phyloP scores from a whole-genome alignment of 1,140 invertebrate genomes.

The Idris sp. region DNA sequence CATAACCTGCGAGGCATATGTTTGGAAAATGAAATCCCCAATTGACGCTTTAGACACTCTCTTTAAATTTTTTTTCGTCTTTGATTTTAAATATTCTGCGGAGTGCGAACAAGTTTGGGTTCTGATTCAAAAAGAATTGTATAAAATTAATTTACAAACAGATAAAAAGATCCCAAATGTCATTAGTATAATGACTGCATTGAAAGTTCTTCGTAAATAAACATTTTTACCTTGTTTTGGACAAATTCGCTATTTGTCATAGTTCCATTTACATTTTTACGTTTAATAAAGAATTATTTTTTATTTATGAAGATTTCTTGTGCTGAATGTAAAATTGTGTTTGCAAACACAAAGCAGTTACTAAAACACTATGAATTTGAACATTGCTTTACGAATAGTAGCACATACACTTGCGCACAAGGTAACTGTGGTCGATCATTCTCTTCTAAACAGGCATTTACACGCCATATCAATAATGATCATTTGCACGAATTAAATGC shows the following conservation, averaged over 20 bases:
- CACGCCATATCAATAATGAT: conserved; percentile 1
- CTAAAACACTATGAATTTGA: background rate
- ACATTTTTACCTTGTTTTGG: too few species aligned
- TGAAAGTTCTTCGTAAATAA: too few species aligned
- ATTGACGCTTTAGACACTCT: background rate
- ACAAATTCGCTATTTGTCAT: too few species aligned
- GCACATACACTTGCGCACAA: conserved; percentile 9
- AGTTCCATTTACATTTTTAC: too few species aligned
- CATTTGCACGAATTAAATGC: background rate
- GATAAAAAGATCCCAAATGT: conserved; percentile 1
- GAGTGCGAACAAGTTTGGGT: background rate
- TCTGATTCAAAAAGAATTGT: background rate
- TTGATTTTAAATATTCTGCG: background rate
- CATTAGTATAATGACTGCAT: too few species aligned
- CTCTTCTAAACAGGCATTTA: background rate
- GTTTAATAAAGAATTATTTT: too few species aligned
- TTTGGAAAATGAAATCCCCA: background rate
- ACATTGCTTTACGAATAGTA: background rate
- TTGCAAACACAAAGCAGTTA: background rate
- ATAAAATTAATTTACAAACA: background rate
- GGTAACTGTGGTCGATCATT: background rate
- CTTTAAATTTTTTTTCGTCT: background rate
- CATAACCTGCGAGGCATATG: background rate
- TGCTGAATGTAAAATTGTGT: too few species aligned
- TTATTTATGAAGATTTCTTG: too few species aligned